A percentile compares a stretch with the other conserved stretches of the same genome.
Conservation (phyloP, 2,888 invertebrate genomes). For the Diplazon laetatorius region DNA sequence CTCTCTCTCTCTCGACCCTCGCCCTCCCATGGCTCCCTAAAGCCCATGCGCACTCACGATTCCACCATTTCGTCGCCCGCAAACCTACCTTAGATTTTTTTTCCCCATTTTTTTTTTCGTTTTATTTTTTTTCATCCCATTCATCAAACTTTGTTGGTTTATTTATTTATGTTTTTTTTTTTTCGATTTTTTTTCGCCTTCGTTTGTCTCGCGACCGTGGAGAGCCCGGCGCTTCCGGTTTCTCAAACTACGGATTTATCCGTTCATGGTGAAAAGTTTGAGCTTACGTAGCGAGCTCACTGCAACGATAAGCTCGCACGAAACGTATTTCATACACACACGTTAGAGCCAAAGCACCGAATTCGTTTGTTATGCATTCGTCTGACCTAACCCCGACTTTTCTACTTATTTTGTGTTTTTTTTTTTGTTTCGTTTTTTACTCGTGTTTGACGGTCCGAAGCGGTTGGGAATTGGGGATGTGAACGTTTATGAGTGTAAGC, state of each 20-base stretch:
- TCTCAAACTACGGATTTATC: neutral
- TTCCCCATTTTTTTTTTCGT: slow-evolving; percentile 19
- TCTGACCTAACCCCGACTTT: slow-evolving; percentile 14
- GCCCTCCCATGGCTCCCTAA: slow-evolving; percentile 41
- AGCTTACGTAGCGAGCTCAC: neutral
- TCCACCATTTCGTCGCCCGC: slow-evolving; percentile 41
- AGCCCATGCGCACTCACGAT: slow-evolving; percentile 43
- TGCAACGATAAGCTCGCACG: neutral
- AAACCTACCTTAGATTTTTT: slow-evolving; percentile 33
- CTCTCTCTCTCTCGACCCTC: no score
- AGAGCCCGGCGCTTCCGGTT: slow-evolving; percentile 23
- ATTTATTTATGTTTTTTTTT: slow-evolving; percentile 19
- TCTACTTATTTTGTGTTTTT: neutral
- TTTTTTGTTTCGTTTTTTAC: slow-evolving; percentile 18
- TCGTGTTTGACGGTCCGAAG: no score
- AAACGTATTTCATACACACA: neutral
- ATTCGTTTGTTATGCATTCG: slow-evolving; percentile 19
- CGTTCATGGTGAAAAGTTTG: neutral
- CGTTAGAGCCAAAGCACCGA: neutral
- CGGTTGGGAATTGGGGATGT: no score
- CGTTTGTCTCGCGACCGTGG: slow-evolving; percentile 23
- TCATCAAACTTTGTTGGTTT: slow-evolving; percentile 42
- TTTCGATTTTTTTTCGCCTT: slow-evolving; percentile 8
- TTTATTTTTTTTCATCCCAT: slow-evolving; percentile 7
- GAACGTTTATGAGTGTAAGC: no score